These are phyloP conservation scores for Orthonyx spaldingii DNA, from an alignment of 2,113 vertebrate species.

Conservation along the genomic window DNA sequence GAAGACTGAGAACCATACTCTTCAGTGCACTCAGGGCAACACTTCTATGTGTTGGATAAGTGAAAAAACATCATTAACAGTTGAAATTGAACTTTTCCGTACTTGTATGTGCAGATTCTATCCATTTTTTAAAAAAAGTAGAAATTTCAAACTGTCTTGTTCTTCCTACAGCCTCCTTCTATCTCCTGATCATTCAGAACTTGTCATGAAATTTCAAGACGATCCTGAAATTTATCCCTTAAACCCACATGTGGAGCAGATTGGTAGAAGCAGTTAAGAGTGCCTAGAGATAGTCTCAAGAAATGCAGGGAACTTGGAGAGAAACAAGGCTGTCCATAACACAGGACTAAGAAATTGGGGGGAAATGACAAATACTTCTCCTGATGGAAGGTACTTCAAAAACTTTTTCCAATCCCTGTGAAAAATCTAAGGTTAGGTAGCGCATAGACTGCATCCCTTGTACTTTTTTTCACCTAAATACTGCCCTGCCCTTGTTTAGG, in stretches of 20 bases:
- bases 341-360: rapidly evolving
- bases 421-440: not conserved
- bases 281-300: not conserved
- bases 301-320: not conserved
- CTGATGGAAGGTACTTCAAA: not conserved
- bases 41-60: too few species aligned
- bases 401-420: not conserved
- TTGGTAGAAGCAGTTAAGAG: not conserved
- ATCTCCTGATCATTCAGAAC: not conserved
- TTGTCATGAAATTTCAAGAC: not conserved
- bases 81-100: not conserved
- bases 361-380: not conserved
- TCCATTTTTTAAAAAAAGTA: not conserved
- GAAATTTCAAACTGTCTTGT: not conserved
- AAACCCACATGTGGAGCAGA: not conserved
- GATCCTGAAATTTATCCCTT: not conserved
- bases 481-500: not conserved
- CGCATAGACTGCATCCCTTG: not conserved
- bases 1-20: not conserved
- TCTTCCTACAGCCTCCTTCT: not conserved
- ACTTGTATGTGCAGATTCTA: not conserved
- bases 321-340: not conserved
- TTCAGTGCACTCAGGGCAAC: not conserved
- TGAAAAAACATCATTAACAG: not conserved
- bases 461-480: not conserved